These are phyloP conservation scores for Morpho deidamia DNA, from an alignment of 2,888 invertebrate genomes.

Conservation along the genomic window DNA sequence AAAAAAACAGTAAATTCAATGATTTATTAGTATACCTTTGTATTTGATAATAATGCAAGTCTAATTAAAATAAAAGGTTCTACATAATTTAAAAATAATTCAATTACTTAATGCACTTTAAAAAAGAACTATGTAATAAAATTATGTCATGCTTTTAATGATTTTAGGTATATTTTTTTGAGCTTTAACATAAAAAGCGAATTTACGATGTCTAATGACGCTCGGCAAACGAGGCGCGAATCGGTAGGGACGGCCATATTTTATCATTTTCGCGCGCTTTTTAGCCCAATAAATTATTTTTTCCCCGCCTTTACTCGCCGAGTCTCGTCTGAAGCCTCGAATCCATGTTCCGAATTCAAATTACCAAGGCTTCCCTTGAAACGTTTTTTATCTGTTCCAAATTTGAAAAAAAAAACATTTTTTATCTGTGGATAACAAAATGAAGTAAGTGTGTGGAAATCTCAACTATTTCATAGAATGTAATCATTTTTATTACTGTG, in stretches of 20 bases:
- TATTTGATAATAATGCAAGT: too few relatives aligned
- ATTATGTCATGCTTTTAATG: too few relatives aligned
- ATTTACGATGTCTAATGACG: conserved; percentile 61
- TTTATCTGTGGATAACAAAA: too few relatives aligned
- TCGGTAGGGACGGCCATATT: conserved; percentile 52
- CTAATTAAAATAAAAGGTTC: too few relatives aligned
- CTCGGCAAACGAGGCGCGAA: conserved; percentile 43
- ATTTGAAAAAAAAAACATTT: background rate
- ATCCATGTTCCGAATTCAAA: conserved; percentile 41
- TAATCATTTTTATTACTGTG: too few relatives aligned
- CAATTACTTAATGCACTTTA: too few relatives aligned
- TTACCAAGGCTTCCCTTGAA: conserved; percentile 4
- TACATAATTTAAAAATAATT: too few relatives aligned
- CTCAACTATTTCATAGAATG: background rate
- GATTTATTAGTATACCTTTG: too few relatives aligned
- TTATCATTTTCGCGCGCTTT: conserved; percentile 64
- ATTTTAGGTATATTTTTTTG: background rate
- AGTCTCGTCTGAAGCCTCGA: conserved; percentile 25
- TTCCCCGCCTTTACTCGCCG: conserved; percentile 27
- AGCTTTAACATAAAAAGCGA: conserved; percentile 24
- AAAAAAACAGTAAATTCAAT: too few relatives aligned
- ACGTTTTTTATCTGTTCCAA: background rate
- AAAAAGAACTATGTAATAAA: too few relatives aligned
- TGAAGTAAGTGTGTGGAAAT: background rate
- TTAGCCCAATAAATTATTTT: conserved; percentile 57